Percentiles rank a stretch among this genome's conserved stretches.
Evolutionary conservation across 2,797 vertebrate species (phyloP).

Genomic region (Sebastolobus altivelis): DNA sequence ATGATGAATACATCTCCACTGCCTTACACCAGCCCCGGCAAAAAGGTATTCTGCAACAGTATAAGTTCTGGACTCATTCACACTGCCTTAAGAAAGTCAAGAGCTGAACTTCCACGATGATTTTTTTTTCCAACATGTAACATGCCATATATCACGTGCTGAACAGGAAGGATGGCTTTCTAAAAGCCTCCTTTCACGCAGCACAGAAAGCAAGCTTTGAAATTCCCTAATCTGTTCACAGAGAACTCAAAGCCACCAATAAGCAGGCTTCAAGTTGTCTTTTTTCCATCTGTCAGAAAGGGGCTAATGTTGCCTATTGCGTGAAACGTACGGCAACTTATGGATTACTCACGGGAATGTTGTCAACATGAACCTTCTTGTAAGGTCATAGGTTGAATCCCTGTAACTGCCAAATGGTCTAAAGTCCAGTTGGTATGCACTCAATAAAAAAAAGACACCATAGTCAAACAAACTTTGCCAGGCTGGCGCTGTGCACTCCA

Average conservation of each 20-base stretch:
- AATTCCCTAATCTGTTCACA: constrained; percentile 5
- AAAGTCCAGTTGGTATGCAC: constrained; percentile 5
- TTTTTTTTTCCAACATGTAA: not conserved
- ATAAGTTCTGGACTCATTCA: not conserved
- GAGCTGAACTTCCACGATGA: not conserved
- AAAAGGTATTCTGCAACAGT: not conserved
- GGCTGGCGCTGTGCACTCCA: not conserved
- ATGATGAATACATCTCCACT: not conserved
- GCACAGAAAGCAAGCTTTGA: not conserved
- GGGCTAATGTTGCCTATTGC: not conserved
- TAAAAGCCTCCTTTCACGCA: not conserved
- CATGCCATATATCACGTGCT: not conserved
- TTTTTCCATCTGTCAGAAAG: constrained; percentile 12
- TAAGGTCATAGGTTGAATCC: constrained; percentile 12
- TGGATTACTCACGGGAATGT: constrained; percentile 8
- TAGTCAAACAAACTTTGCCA: not conserved
- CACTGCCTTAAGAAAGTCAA: not conserved
- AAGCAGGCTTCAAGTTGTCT: constrained; percentile 3
- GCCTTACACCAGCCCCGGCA: not conserved
- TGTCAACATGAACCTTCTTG: not conserved
- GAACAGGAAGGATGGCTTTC: not conserved
- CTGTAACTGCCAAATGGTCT: not conserved
- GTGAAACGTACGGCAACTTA: constrained; percentile 2
- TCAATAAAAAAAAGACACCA: not conserved
- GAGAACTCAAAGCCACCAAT: constrained; percentile 13